Evolutionary conservation across 2,888 invertebrate genomes (phyloP).

Genomic region (Eumacrocentrus americanus): DNA sequence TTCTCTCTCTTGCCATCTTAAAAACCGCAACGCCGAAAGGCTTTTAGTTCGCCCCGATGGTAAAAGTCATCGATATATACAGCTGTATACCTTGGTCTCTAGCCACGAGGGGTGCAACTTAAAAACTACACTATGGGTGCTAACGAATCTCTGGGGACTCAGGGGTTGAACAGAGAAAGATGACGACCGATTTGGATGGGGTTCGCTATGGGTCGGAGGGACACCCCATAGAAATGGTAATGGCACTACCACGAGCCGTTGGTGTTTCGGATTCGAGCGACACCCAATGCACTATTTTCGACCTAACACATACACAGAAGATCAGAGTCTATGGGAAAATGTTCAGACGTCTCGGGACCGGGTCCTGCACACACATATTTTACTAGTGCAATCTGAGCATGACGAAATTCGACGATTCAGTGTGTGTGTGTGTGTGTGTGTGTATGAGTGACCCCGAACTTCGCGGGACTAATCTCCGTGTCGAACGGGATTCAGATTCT

Average conservation of each 20-base stretch:
- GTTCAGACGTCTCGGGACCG: constrained; percentile 22
- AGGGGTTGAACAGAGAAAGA: constrained; percentile 10
- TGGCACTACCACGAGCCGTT: constrained; percentile 43
- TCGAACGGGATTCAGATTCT: constrained; percentile 50
- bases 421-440: constrained; percentile 2
- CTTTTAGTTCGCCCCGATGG: constrained; percentile 46
- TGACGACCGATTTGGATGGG: constrained; percentile 13
- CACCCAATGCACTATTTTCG: no score
- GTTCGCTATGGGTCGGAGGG: constrained; percentile 9
- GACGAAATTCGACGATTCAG: constrained; percentile 4
- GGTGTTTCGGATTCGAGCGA: constrained; percentile 47
- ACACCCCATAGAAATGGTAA: constrained; percentile 50
- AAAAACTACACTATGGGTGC: constrained; percentile 50
- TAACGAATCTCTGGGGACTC: constrained; percentile 53
- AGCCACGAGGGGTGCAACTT: constrained; percentile 41
- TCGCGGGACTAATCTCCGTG: constrained; percentile 50
- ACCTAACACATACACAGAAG: constrained; percentile 10
- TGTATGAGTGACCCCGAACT: constrained; percentile 37
- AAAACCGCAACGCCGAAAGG: constrained; percentile 51
- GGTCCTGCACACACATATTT: background rate
- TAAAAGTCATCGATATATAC: constrained; percentile 52
- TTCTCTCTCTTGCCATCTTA: constrained; percentile 40
- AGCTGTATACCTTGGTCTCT: constrained; percentile 30
- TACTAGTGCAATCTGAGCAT: constrained; percentile 4
- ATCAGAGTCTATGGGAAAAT: background rate